These are phyloP conservation scores for Cirrhinus mrigala DNA, from an alignment of 2,797 vertebrate genomes.

Conservation along the genomic window DNA sequence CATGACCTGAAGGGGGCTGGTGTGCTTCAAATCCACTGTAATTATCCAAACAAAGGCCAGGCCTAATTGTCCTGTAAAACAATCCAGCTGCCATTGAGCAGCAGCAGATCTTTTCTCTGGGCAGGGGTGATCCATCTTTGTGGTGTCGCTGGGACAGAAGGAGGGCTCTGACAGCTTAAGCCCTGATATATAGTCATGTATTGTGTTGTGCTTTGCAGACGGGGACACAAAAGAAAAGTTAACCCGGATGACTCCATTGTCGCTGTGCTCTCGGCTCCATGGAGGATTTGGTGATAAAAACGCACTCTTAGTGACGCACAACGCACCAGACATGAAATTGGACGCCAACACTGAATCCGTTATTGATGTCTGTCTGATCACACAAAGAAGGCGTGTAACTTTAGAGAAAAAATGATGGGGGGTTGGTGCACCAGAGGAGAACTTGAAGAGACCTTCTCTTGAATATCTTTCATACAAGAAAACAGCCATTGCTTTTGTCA, in stretches of 20 bases:
- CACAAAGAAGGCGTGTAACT: constrained; percentile 42
- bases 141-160: constrained; percentile 62
- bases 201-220: constrained; percentile 63
- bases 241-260: constrained; percentile 62
- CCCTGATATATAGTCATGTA: constrained; percentile 65
- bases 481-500: not conserved
- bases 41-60: constrained; percentile 68
- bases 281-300: constrained; percentile 61
- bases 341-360: constrained; percentile 48
- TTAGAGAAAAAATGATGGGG: not conserved
- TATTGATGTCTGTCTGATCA: constrained; percentile 48
- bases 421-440: not conserved
- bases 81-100: constrained; percentile 63
- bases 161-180: constrained; percentile 62
- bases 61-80: constrained; percentile 70
- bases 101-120: constrained; percentile 62
- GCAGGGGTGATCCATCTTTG: constrained; percentile 66
- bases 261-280: constrained; percentile 53
- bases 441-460: constrained; percentile 11
- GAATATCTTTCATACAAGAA: not conserved
- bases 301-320: constrained; percentile 53
- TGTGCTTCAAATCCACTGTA: constrained; percentile 63
- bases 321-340: constrained; percentile 54
- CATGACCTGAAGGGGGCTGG: constrained; percentile 52
- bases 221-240: constrained; percentile 61